Base-by-base conservation (phyloP, 2,888 invertebrate species). In the Orchesellides sinensis region DNA sequence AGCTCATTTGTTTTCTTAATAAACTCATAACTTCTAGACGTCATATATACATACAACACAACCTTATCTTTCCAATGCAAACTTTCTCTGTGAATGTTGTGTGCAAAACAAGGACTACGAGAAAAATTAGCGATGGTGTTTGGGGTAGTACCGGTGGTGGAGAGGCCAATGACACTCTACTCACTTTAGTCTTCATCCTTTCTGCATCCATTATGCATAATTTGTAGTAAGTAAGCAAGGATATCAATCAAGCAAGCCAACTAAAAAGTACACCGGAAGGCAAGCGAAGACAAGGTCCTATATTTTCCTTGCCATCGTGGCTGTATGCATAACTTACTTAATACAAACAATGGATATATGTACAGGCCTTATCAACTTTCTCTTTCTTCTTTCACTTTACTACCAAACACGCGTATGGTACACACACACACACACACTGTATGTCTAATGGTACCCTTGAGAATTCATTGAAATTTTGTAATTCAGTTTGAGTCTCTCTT, bases 391-490 rank as follows among this genome's bases (percentile, higher is more conserved):
- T 21, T 49, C 8, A 21, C 49, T 49, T 56, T 12, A 21, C 54
- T 63, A 63, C n/a, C n/a, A n/a, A n/a, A n/a, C n/a, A n/a, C 63
- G 45, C 63, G 40, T 63, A 40, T n/a, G n/a, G n/a, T n/a, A n/a
- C n/a, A n/a, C n/a, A n/a, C n/a, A n/a, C n/a, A n/a, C n/a, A n/a
- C n/a, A n/a, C n/a, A n/a, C n/a, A n/a, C n/a, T n/a, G n/a, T n/a
- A n/a, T 40, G 61, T 14, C 45, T 79, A 79, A 79, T 79, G 72
- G 63, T 29, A 49, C 79, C 72, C 72, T 6, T 5, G 79, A 72
- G 79, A 79, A 65, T 79, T 72, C 56, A 63, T 54, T 70, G 79
- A 79, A 79, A 70, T 70, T 70, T 70, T 52, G 65, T 79, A 79
- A 72, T 79, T 70, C 65, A 65, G 65, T 70, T 78, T 61, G 68